Base-by-base conservation (phyloP, 1,140 invertebrate species). In the Ruditapes philippinarum region DNA sequence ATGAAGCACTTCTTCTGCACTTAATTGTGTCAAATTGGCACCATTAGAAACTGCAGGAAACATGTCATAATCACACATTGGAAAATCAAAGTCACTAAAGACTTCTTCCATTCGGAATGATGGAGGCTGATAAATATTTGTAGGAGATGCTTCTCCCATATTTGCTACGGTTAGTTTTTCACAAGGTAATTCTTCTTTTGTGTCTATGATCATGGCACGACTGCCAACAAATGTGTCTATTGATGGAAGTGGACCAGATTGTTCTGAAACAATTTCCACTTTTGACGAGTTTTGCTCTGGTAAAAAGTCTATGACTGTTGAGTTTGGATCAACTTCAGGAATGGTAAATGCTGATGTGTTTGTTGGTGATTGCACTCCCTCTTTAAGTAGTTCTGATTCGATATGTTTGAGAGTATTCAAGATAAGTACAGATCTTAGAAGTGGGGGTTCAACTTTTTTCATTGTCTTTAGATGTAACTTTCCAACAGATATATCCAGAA, bases 351-450 rank as follows among this genome's bases (percentile, higher is more conserved):
- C 90, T 62, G 92, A 92, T 76, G 93, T 89, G 51, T 93, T 89
- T 45, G 86, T 81, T 68, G 86, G 84, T 31, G 93, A 89, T 57
- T 92, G 89, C 14, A 96, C 91, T n/a, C 96, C 96, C 95, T 98
- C 98, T 57, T 97, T 96, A 95, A 98, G 98, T 97, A 99, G 98
- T 95, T 99, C 98, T 38, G 97, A 97, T 96, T 99, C 98, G 91
- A 99, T 97, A 92, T 98, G 97, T 94, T 98, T 97, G 74, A 99
- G 95, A 12, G 98, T 99, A 95, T 99, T 99, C 96, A 98, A 98
- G 91, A 99, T 98, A 57, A 99, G 97, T 91, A 99, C 98, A 7
- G 98, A 99, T 57, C 98, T 97, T 81, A 98, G 97, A n/a, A 99
- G 96, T 85, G 98, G 98, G 22, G 98, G 98, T 95, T 99, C 98